Evolutionary conservation across 2,797 vertebrate species (phyloP), one percentile per base, ranked within the genome.

Genomic region (Typhlichthys eigenmanni): DNA sequence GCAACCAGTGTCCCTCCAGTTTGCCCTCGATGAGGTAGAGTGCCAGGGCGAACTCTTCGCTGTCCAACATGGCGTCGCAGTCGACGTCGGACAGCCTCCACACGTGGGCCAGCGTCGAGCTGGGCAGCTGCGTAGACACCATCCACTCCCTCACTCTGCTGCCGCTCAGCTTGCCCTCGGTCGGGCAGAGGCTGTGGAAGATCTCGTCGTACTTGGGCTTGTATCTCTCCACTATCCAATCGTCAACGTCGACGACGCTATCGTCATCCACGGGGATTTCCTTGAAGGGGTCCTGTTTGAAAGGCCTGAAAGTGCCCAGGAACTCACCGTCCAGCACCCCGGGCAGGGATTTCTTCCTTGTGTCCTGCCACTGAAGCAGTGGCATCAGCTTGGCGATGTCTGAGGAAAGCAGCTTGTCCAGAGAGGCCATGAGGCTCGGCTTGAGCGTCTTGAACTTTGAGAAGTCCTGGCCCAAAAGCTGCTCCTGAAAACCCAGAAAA

Each of bases 121-220:
- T 95, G 58, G 95, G 95, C 69, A 97, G 87, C 14, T 91, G 91
- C 13, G 94, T 95, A 46, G 81, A 91, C 24, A 88, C 91, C 95
- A 97, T 96, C 95, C 95, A 96, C 65, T 85, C 89, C 78, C 91
- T 94, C 69, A 94, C 95, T 85, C 95, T 95, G 64, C 89, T 89
- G 62, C 95, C 93, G 0, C 91, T 95, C 63, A 97, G 91, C 85
- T 96, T 97, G 17, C 95, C 95, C 0, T 93, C 91, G 0, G 79
- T 83, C 0, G 95, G 95, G 0, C 92, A 87, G 65, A 97, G 88
- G 72, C 92, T 96, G 84, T 95, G 95, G 87, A 97, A 96, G 77
- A 97, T 95, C 88, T 96, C 95, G 2, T 97, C 95, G 0, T 96
- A 96, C 47, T 96, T 96, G 9, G 94, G 88, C 75, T 97, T 97